phyloP scores from a whole-genome alignment of 1,140 invertebrate species.

The Drosophila jambulina region DNA sequence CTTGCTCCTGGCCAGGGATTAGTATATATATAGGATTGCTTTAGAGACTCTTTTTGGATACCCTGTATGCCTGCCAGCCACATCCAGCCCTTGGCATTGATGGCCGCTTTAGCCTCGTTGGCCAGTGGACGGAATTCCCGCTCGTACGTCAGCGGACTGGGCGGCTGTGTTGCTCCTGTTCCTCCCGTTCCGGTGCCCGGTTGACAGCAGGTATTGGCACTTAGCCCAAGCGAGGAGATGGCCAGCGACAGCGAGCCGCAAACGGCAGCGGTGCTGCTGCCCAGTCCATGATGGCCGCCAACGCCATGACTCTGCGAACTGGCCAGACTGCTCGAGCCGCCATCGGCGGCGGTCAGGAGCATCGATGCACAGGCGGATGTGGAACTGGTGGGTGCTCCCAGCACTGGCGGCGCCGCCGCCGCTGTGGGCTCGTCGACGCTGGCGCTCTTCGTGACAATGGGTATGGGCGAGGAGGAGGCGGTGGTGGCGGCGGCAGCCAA shows the following conservation, averaged over 20 bases:
- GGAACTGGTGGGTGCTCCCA: conserved; percentile 42
- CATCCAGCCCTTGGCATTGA: conserved; percentile 91
- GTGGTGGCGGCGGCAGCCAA: conserved; percentile 74
- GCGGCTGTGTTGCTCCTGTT: conserved; percentile 62
- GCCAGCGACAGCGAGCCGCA: conserved; percentile 82
- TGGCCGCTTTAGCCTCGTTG: conserved; percentile 86
- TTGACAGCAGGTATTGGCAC: conserved; percentile 54
- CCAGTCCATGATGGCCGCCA: conserved; percentile 40
- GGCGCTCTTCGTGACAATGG: conserved; percentile 84
- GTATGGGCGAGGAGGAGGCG: conserved; percentile 82
- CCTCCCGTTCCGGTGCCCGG: neutral
- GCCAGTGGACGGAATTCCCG: conserved; percentile 80
- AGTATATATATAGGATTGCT: neutral
- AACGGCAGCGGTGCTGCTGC: conserved; percentile 81
- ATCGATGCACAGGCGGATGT: conserved; percentile 50
- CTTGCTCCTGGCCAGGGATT: neutral
- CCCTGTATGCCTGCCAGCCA: conserved; percentile 92
- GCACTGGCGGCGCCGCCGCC: conserved; percentile 14
- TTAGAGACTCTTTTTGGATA: conserved; percentile 40
- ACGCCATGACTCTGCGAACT: conserved; percentile 33
- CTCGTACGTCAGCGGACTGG: conserved; percentile 82
- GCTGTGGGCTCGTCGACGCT: conserved; percentile 83
- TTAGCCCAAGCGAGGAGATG: conserved; percentile 80
- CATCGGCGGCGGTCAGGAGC: conserved; percentile 7
- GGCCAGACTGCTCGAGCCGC: conserved; percentile 46